These are phyloP conservation scores for Scalopus aquaticus DNA, from an alignment of 2,113 vertebrate genomes.

Conservation along the genomic window DNA sequence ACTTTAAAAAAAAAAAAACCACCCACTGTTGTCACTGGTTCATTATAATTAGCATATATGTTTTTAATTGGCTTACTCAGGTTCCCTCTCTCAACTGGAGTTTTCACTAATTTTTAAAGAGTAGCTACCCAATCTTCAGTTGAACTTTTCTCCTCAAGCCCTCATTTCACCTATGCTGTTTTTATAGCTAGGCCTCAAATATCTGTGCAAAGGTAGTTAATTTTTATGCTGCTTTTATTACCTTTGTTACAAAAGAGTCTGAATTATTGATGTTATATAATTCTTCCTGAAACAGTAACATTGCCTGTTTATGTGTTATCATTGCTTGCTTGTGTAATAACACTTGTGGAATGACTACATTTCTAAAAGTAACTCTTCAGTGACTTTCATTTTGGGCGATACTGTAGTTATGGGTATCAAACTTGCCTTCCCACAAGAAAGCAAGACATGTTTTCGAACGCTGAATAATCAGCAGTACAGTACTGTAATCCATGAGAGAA, in stretches of 20 bases:
- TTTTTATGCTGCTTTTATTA: slow-evolving; percentile 37
- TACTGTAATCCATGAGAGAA: neutral
- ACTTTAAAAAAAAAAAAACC: neutral
- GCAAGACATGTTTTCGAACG: neutral
- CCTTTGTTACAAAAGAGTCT: neutral
- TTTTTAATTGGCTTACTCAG: slow-evolving; percentile 61
- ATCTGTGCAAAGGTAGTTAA: slow-evolving; percentile 12
- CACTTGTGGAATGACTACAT: neutral
- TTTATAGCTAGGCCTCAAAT: slow-evolving; percentile 38
- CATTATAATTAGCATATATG: slow-evolving; percentile 50
- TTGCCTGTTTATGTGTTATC: neutral
- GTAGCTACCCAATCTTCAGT: neutral
- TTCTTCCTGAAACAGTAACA: neutral
- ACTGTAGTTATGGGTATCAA: neutral
- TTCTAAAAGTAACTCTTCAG: neutral
- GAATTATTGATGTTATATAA: neutral
- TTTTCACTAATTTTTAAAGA: slow-evolving; percentile 29
- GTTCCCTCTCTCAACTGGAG: neutral
- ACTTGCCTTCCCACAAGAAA: neutral
- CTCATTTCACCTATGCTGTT: neutral
- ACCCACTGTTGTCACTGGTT: neutral
- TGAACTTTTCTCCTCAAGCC: slow-evolving; percentile 28
- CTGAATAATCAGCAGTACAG: neutral
- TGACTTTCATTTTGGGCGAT: neutral
- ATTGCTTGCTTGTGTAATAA: neutral